phyloP scores from a whole-genome alignment of 2,888 invertebrate species.

The Lacanobia wlatinum region DNA sequence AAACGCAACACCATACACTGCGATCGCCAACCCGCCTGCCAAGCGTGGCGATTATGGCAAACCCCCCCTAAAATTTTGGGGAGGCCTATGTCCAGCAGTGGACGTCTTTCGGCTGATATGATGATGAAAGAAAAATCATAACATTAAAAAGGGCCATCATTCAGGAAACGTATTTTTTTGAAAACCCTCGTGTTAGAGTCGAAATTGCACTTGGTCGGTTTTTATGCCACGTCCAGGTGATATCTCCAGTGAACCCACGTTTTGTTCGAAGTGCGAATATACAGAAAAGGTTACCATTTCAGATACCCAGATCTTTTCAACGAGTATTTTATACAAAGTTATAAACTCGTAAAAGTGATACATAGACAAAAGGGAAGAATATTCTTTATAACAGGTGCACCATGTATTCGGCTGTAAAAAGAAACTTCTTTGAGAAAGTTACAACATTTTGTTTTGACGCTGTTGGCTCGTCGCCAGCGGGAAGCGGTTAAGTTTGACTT shows the following conservation, averaged over 20 bases:
- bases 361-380: conserved; percentile 16
- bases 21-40: too few relatives aligned
- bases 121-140: too few relatives aligned
- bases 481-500: conserved; percentile 34
- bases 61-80: too few relatives aligned
- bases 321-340: neutral
- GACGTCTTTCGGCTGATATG: too few relatives aligned
- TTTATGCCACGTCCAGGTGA: neutral
- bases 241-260: conserved; percentile 3
- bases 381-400: conserved; percentile 43
- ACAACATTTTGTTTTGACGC: conserved; percentile 42
- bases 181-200: too few relatives aligned
- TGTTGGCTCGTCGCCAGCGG: conserved; percentile 46
- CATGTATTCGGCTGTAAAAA: conserved; percentile 24
- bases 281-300: conserved; percentile 1
- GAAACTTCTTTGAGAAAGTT: conserved; percentile 27
- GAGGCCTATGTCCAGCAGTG: too few relatives aligned
- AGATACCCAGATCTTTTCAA: conserved; percentile 8
- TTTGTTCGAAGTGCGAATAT: neutral
- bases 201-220: neutral
- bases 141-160: too few relatives aligned
- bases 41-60: too few relatives aligned
- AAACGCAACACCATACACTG: too few relatives aligned
- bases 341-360: conserved; percentile 38
- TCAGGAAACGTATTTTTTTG: too few relatives aligned